These are phyloP conservation scores for Hipparchia semele DNA, from an alignment of 2,888 invertebrate genomes.

Conservation along the genomic window DNA sequence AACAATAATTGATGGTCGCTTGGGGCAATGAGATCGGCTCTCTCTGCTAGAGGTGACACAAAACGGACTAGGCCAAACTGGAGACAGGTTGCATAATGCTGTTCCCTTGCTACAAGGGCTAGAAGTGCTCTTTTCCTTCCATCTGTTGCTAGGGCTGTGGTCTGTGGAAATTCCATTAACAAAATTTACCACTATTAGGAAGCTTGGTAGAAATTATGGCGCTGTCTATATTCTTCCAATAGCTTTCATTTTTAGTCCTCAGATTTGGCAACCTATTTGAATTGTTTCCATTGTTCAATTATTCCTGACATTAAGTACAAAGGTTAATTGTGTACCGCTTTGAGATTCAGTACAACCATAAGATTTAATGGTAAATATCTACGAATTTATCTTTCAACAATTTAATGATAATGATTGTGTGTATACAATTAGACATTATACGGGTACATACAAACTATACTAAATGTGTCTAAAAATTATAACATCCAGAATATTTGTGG, in stretches of 20 bases:
- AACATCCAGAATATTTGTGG: not conserved
- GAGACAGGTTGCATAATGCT: constrained; percentile 89
- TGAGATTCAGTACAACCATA: too few relatives aligned
- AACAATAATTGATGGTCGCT: constrained; percentile 91
- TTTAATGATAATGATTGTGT: too few relatives aligned
- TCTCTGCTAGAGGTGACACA: constrained; percentile 88
- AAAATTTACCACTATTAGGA: constrained; percentile 4
- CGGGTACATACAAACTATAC: too few relatives aligned
- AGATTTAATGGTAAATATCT: not conserved
- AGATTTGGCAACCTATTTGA: too few relatives aligned
- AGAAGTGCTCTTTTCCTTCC: constrained; percentile 88
- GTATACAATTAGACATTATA: too few relatives aligned
- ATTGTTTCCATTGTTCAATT: too few relatives aligned
- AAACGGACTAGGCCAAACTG: constrained; percentile 92
- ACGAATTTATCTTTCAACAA: not conserved
- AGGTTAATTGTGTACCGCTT: too few relatives aligned
- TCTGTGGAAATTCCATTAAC: constrained; percentile 49
- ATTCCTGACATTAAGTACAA: too few relatives aligned
- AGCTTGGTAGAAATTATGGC: not conserved
- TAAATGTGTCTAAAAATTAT: not conserved
- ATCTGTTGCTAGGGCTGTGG: constrained; percentile 76
- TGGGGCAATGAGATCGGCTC: constrained; percentile 89
- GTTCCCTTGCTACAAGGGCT: constrained; percentile 89
- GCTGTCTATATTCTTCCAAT: too few relatives aligned
- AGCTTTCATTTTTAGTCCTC: too few relatives aligned